phyloP scores from a whole-genome alignment of 2,113 vertebrate genomes.

The Toxostoma redivivum region DNA sequence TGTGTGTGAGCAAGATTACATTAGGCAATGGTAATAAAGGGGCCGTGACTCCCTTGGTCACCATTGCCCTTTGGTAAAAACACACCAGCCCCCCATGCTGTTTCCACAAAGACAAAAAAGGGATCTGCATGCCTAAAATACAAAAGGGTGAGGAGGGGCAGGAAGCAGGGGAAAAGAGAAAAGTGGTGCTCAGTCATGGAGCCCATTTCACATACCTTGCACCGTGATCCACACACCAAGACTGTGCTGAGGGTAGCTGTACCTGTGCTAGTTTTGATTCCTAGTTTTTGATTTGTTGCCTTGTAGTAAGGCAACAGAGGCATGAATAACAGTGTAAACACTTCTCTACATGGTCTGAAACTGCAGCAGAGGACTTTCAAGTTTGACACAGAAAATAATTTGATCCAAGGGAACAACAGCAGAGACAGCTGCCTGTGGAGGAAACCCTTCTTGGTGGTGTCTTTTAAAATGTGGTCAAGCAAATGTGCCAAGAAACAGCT shows the following conservation, averaged over 20 bases:
- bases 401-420: neutral
- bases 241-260: neutral
- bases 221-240: neutral
- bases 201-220: neutral
- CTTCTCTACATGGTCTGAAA: neutral
- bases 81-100: neutral
- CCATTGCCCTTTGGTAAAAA: neutral
- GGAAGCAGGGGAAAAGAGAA: neutral
- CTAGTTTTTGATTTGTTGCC: neutral
- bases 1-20: neutral
- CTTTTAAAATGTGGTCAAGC: neutral
- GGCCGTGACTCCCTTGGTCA: neutral
- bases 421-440: neutral
- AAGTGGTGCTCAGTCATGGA: neutral
- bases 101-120: neutral
- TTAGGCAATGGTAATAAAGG: neutral
- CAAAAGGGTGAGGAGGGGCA: fast-evolving
- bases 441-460: neutral
- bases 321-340: neutral
- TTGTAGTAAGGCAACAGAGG: neutral
- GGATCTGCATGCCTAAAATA: neutral
- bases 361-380: neutral
- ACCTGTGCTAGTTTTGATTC: neutral
- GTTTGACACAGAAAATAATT: neutral
- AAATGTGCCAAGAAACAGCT: neutral